Evolutionary conservation across 2,113 vertebrate genomes (phyloP).

Genomic region (Brachirus orientalis): DNA sequence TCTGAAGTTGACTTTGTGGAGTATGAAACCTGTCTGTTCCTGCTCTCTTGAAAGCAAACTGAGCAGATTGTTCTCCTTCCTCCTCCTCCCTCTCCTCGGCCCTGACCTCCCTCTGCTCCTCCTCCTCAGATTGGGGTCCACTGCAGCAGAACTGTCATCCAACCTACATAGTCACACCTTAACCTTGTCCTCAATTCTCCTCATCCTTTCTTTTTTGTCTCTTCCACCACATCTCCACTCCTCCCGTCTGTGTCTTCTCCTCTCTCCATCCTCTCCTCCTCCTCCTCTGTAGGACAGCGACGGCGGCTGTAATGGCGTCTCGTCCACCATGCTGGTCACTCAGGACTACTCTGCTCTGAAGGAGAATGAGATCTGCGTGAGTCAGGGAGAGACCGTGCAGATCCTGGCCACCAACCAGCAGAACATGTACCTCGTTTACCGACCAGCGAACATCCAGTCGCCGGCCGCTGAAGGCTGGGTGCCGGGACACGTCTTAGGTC

Average conservation of each 20-base stretch:
- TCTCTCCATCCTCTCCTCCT: background rate
- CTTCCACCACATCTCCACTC: too few species aligned
- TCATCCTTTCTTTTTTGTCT: conserved; percentile 4
- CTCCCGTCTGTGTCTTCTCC: background rate
- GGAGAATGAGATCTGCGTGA: conserved; percentile 96
- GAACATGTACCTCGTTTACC: conserved; percentile 97
- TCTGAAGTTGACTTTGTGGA: too few species aligned
- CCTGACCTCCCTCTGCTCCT: conserved; percentile 20
- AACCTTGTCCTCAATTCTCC: conserved; percentile 47
- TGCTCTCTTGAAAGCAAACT: too few species aligned
- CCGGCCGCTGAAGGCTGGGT: conserved; percentile 98
- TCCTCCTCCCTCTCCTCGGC: conserved; percentile 23
- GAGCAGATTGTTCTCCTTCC: background rate
- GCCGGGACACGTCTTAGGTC: conserved; percentile 90
- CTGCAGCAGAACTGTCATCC: conserved; percentile 28
- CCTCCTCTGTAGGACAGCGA: conserved; percentile 71
- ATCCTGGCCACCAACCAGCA: conserved; percentile 97
- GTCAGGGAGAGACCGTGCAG: conserved; percentile 94
- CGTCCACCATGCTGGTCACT: conserved; percentile 90
- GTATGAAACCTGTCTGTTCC: too few species aligned
- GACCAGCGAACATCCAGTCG: conserved; percentile 90
- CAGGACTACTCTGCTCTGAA: conserved; percentile 98
- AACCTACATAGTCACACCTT: conserved; percentile 25
- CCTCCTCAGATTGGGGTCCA: conserved; percentile 21
- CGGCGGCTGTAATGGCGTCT: conserved; percentile 90